phyloP scores from a whole-genome alignment of 2,113 vertebrate species.

The Bufo gargarizans region DNA sequence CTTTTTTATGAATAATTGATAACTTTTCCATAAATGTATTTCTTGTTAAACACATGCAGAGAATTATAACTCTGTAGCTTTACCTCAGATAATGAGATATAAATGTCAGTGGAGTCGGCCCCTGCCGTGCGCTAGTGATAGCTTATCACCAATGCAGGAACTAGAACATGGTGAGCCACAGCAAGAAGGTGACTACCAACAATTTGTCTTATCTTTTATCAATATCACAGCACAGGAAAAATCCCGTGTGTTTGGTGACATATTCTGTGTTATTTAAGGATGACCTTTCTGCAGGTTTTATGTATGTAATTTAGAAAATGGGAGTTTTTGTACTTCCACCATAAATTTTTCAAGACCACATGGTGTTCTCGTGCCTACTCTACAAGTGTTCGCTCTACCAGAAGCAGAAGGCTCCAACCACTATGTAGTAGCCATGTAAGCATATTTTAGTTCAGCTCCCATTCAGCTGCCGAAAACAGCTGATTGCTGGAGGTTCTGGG shows the following conservation, averaged over 20 bases:
- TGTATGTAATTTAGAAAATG: not conserved
- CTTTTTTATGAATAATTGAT: constrained; percentile 39
- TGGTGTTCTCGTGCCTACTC: not conserved
- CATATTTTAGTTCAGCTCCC: too few relatives aligned
- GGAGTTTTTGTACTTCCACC: not conserved
- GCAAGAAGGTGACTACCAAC: not conserved
- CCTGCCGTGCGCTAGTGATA: not conserved
- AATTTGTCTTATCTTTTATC: not conserved
- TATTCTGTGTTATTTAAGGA: not conserved
- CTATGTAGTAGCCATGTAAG: too few relatives aligned
- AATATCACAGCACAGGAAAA: constrained; percentile 2
- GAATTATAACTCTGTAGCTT: constrained; percentile 2
- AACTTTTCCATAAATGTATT: not conserved
- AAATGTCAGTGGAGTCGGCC: constrained; percentile 4
- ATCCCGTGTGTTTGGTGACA: not conserved
- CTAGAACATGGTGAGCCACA: not conserved
- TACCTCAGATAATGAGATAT: constrained; percentile 36
- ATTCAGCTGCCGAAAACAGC: too few relatives aligned
- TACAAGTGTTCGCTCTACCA: too few relatives aligned
- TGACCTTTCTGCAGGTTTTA: not conserved
- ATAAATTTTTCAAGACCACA: not conserved
- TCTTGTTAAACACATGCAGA: constrained; percentile 41
- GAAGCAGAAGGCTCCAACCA: too few relatives aligned
- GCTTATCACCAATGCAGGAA: not conserved
- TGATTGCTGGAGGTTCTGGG: too few relatives aligned